phyloP scores from a whole-genome alignment of 1,140 invertebrate genomes.

The Bombus confusus region DNA sequence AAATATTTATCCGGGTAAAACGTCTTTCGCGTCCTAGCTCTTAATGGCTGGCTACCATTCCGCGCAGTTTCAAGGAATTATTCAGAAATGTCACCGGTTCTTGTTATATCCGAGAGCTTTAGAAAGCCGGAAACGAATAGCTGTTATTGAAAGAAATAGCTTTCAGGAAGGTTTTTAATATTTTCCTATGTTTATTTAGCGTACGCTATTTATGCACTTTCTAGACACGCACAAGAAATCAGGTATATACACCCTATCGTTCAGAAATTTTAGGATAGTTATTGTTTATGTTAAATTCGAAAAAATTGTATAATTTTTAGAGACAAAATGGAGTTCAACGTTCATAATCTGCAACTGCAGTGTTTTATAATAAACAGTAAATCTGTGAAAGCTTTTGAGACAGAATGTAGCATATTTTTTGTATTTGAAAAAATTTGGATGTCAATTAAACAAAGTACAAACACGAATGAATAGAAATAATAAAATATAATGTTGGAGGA shows the following conservation, averaged over 20 bases:
- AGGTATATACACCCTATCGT: not conserved
- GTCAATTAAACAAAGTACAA: not conserved
- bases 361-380: not conserved
- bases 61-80: conserved; percentile 52
- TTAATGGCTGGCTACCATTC: conserved; percentile 57
- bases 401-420: not conserved
- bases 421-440: not conserved
- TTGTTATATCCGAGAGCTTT: conserved; percentile 25
- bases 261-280: not conserved
- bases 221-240: not conserved
- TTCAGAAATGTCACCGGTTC: conserved; percentile 51
- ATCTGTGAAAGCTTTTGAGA: not conserved
- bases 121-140: conserved; percentile 34
- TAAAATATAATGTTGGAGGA: not conserved
- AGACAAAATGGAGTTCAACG: not conserved
- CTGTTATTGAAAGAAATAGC: conserved; percentile 28
- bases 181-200: conserved; percentile 5
- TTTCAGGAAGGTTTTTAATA: conserved; percentile 28
- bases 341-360: not conserved
- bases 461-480: not conserved
- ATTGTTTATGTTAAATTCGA: not conserved
- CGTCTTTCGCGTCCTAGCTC: conserved; percentile 58
- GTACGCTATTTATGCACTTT: not conserved
- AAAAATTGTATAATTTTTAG: not conserved
- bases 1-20: conserved; percentile 73